Percentiles rank a stretch among this genome's conserved stretches.
These are phyloP conservation scores for Ceraclea dissimilis DNA, from an alignment of 2,888 invertebrate species.

Conservation along the genomic window DNA sequence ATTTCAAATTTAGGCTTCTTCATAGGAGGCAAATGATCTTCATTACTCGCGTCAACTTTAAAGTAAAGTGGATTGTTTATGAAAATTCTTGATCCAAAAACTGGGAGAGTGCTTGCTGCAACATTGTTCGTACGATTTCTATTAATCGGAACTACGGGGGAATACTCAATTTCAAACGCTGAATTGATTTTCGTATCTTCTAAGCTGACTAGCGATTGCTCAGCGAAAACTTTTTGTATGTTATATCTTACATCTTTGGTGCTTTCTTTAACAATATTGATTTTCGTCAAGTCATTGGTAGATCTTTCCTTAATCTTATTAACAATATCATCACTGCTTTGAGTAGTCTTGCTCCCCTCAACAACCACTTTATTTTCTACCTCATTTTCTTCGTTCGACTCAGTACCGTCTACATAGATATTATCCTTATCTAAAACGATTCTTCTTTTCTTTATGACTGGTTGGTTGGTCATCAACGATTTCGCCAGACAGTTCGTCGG, in stretches of 20 bases:
- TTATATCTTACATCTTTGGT: neutral
- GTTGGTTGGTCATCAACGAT: constrained; percentile 9
- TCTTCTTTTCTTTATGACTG: constrained; percentile 20
- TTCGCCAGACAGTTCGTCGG: constrained; percentile 14
- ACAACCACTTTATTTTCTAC: neutral
- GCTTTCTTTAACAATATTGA: neutral
- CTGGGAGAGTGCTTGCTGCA: constrained; percentile 39
- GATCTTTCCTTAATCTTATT: neutral
- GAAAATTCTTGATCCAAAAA: constrained; percentile 45
- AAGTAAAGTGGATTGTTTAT: constrained; percentile 47
- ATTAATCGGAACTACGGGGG: constrained; percentile 28
- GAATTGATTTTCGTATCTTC: constrained; percentile 30
- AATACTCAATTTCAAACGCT: constrained; percentile 52
- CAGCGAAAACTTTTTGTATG: constrained; percentile 16
- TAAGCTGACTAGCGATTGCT: constrained; percentile 12
- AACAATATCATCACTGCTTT: too few species aligned
- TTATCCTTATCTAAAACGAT: constrained; percentile 23
- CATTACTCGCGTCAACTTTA: constrained; percentile 36
- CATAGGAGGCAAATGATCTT: constrained; percentile 28
- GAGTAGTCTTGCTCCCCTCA: too few species aligned
- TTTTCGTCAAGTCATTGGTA: neutral
- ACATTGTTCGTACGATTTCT: constrained; percentile 31
- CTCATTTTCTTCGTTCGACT: constrained; percentile 4
- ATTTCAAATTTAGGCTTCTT: constrained; percentile 31
- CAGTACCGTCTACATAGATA: constrained; percentile 25